Evolutionary conservation across 2,888 invertebrate species (phyloP).

Genomic region (Enchytraeus crypticus): DNA sequence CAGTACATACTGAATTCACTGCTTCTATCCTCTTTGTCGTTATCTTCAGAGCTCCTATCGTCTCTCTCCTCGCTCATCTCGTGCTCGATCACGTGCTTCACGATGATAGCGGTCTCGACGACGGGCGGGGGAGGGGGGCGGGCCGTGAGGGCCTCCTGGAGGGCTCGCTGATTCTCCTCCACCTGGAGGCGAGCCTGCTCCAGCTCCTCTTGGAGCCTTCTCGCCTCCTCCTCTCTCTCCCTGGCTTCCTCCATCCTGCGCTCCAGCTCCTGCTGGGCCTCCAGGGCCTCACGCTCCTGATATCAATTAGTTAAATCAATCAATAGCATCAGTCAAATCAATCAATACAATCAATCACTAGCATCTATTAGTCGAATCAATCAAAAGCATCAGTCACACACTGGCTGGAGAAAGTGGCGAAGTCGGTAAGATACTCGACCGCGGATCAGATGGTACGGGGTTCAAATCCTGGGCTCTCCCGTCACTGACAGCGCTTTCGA

Average conservation of each 20-base stretch:
- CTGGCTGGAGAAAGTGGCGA: too few relatives aligned
- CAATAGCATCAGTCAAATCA: background rate
- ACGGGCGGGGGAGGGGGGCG: too few relatives aligned
- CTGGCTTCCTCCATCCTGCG: slow-evolving; percentile 14
- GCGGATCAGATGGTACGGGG: too few relatives aligned
- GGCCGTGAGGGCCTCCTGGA: slow-evolving; percentile 22
- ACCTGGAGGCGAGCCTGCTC: slow-evolving; percentile 54
- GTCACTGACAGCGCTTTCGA: too few relatives aligned
- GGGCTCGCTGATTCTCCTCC: slow-evolving; percentile 20
- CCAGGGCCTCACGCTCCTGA: slow-evolving; percentile 23
- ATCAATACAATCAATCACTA: background rate
- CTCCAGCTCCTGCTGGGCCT: slow-evolving; percentile 21
- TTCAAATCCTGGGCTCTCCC: too few relatives aligned
- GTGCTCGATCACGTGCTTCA: slow-evolving; percentile 8
- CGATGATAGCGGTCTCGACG: slow-evolving; percentile 6
- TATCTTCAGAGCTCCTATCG: too few relatives aligned
- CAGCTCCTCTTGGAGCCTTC: slow-evolving; percentile 32
- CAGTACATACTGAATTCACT: slow-evolving; percentile 5
- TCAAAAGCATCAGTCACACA: background rate
- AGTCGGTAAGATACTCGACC: too few relatives aligned
- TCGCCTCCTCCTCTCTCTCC: slow-evolving; percentile 32
- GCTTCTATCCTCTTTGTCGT: slow-evolving; percentile 6
- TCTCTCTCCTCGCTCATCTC: too few relatives aligned
- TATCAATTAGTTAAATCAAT: background rate
- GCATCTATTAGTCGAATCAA: background rate